Percentiles rank a stretch among this genome's conserved stretches.
These are phyloP conservation scores for Lochmaea capreae DNA, from an alignment of 2,888 invertebrate genomes.

Conservation along the genomic window DNA sequence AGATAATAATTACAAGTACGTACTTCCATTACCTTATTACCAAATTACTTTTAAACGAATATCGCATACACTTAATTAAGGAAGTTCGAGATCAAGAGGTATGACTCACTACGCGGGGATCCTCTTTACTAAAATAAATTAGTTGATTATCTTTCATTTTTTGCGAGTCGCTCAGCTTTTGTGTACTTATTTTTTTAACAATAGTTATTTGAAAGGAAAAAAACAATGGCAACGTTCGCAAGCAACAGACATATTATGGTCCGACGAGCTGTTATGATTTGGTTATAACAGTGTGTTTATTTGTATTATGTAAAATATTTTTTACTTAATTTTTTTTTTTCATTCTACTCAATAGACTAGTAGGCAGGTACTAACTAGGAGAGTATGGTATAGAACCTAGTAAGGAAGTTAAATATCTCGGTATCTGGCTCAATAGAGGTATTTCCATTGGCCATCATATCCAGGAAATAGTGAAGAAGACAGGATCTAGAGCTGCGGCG, in stretches of 20 bases:
- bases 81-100: slow-evolving; percentile 8
- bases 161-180: slow-evolving; percentile 3
- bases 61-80: slow-evolving; percentile 17
- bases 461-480: no score
- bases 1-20: slow-evolving; percentile 18
- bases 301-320: no score
- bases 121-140: slow-evolving; percentile 10
- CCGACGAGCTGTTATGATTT: no score
- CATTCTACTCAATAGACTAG: no score
- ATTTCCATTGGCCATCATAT: no score
- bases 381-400: no score
- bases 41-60: slow-evolving; percentile 9
- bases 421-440: no score
- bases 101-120: slow-evolving; percentile 6
- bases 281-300: no score
- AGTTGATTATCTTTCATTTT: slow-evolving; percentile 8
- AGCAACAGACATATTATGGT: background rate
- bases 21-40: slow-evolving; percentile 10
- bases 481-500: no score
- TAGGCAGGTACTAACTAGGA: no score
- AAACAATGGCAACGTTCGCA: background rate
- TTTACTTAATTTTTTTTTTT: no score
- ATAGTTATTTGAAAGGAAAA: background rate
- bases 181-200: background rate
- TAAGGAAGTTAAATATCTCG: no score